phyloP scores from a whole-genome alignment of 2,797 vertebrate species.

The Delichon dasypus region DNA sequence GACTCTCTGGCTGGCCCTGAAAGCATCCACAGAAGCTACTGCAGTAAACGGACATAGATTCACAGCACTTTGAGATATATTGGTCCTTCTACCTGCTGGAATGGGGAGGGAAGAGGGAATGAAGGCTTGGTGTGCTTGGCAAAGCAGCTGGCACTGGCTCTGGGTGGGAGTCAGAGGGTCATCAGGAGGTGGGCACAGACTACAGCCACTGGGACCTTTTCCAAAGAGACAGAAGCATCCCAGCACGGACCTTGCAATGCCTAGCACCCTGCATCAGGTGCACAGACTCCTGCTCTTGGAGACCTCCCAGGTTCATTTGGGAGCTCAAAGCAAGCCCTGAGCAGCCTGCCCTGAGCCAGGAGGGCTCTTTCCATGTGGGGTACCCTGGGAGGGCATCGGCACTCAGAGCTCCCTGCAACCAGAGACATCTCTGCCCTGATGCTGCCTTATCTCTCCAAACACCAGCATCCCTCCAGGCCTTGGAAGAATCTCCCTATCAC shows the following conservation, averaged over 20 bases:
- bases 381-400: background rate
- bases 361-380: background rate
- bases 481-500: background rate
- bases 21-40: background rate
- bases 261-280: background rate
- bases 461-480: background rate
- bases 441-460: background rate
- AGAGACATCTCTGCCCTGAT: background rate
- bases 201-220: background rate
- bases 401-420: background rate
- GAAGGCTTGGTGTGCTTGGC: background rate
- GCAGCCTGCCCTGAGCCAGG: background rate
- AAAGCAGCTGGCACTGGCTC: background rate
- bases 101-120: background rate
- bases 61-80: background rate
- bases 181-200: background rate
- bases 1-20: background rate
- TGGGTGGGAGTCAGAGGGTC: background rate
- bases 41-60: background rate
- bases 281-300: background rate
- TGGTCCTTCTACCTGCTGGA: background rate
- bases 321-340: background rate
- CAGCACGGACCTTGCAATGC: accelerated
- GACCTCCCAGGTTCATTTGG: background rate
- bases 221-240: background rate